Evolutionary conservation across 2,113 vertebrate species (phyloP).

Genomic region (Fukomys damarensis): DNA sequence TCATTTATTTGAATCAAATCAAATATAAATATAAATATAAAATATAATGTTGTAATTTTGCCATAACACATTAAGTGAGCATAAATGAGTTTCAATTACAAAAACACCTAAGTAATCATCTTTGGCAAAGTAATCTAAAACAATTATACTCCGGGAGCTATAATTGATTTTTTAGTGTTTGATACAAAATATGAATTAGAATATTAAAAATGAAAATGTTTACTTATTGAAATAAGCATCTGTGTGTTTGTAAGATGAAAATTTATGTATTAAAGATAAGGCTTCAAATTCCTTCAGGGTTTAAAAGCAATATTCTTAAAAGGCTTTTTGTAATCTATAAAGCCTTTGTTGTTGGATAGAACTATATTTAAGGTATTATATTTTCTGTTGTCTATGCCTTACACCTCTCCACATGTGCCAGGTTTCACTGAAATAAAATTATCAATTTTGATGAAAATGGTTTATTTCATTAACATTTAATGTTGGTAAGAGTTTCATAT

Average conservation of each 20-base stretch:
- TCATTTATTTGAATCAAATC: not conserved
- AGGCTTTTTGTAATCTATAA: not conserved
- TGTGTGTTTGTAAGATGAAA: not conserved
- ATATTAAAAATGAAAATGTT: not conserved
- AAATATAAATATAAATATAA: not conserved
- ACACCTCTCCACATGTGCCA: not conserved
- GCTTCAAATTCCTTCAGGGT: not conserved
- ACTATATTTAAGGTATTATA: not conserved
- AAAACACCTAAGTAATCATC: not conserved
- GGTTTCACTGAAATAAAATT: not conserved
- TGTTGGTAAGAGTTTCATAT: not conserved
- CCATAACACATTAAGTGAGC: not conserved
- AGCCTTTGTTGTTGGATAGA: not conserved
- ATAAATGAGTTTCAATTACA: not conserved
- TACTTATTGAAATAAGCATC: not conserved
- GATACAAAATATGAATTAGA: not conserved
- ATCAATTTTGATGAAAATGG: not conserved
- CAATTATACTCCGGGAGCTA: not conserved
- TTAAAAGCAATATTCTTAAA: not conserved
- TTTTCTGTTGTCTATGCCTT: not conserved
- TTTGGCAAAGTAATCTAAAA: constrained; percentile 13
- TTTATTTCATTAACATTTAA: not conserved
- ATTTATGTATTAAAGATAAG: not conserved
- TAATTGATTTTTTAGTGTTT: not conserved
- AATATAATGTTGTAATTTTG: not conserved